Evolutionary conservation across 1,140 invertebrate genomes (phyloP), one percentile per base, ranked within the genome.

Genomic region (Tyrophagus putrescentiae): DNA sequence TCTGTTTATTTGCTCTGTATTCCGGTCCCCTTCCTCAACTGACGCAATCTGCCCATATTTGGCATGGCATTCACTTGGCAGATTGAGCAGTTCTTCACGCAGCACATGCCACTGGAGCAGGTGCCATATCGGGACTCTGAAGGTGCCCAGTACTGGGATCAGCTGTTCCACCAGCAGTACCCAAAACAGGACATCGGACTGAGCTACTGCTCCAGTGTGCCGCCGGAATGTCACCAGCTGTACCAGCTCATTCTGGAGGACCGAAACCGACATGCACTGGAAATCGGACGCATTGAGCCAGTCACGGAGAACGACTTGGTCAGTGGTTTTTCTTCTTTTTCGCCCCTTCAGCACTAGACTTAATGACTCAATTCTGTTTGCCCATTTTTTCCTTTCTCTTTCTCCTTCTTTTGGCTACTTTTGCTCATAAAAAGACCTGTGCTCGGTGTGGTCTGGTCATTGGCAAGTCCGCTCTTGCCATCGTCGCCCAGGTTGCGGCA

Each of bases 131-230:
- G 6, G 21, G 45, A 18, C 45, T 48, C 45, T 39, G 6, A 6
- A 27, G 45, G 45, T 13, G 45, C 45, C n/a, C 21, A 48, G n/a
- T 48, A 9, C n/a, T 48, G 45, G 45, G 45, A 48, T 7, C 7
- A 48, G 28, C 45, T 48, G n/a, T 48, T 48, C 45, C 45, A 48
- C n/a, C 18, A 18, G 21, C 45, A 48, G n/a, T 48, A 48, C n/a
- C 45, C 45, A 48, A 48, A 48, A 18, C 45, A 48, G n/a, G 45
- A 48, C n/a, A 48, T 48, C 28, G 45, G 45, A 23, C n/a, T 48
- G 6, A 18, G n/a, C n/a, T 48, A 48, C 28, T 48, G 45, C n/a
- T 7, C 11, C 6, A 23, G 11, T 6, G n/a, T 48, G 11, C 11
- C 21, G 9, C n/a, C n/a, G 21, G 6, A 18, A 7, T 48, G 28